phyloP scores from a whole-genome alignment of 2,797 vertebrate genomes.

The Phalloptychus januarius region DNA sequence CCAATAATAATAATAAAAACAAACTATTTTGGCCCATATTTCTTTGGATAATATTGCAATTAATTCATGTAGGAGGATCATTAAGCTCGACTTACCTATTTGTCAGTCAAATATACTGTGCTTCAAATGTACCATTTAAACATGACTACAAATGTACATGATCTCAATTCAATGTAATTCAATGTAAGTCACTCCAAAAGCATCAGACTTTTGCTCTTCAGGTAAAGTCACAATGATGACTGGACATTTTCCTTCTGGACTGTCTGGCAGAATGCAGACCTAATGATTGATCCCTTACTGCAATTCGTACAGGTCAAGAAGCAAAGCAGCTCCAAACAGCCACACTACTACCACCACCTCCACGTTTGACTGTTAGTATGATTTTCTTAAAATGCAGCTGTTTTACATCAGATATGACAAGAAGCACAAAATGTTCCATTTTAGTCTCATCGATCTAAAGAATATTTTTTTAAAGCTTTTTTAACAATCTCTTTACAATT shows the following conservation, averaged over 20 bases:
- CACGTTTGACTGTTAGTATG: not conserved
- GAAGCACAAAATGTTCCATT: not conserved
- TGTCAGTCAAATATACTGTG: no score
- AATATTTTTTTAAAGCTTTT: not conserved
- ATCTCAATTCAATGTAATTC: not conserved
- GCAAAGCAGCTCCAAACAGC: not conserved
- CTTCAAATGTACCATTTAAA: no score
- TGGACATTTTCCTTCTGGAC: not conserved
- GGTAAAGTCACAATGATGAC: not conserved
- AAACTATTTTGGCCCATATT: not conserved
- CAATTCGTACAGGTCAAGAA: not conserved
- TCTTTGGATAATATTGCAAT: not conserved
- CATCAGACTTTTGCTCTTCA: not conserved
- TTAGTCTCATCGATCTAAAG: not conserved
- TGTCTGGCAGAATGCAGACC: not conserved
- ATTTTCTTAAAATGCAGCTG: not conserved
- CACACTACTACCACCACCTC: not conserved
- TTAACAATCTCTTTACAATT: not conserved
- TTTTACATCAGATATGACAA: not conserved
- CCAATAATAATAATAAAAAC: not conserved
- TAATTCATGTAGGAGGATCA: not conserved
- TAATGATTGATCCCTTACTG: not conserved
- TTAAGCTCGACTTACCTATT: not conserved
- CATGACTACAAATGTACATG: no score
- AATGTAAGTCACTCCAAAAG: not conserved